Evolutionary conservation across 2,888 invertebrate species (phyloP), one percentile per base, ranked within the genome.

Genomic region (Drosophila paramelanica): DNA sequence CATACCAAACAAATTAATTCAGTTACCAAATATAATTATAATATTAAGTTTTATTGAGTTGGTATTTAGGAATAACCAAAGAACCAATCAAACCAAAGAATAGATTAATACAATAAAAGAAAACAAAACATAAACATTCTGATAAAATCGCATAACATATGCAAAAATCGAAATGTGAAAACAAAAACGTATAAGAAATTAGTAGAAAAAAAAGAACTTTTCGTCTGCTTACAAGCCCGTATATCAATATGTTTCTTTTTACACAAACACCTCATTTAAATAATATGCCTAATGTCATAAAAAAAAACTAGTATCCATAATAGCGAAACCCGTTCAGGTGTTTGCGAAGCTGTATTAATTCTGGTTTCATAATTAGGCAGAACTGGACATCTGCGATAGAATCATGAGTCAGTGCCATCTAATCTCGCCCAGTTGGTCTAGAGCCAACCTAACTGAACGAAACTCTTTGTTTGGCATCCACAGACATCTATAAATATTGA

Each of bases 351-450:
- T 25, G 11, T 10, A 47, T 47, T 10, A 25, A 61, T 36, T 66
- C 56, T 7, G 20, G 41, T 46, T 45, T 43, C 46, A 49, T 47
- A 71, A 58, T 51, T 43, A 49, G 50, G 27, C 27, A 45, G 27
- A 47, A 39, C 41, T 49, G n/a, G 17, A 59, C 23, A 51, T 31
- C 46, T 52, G 47, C 10, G 36, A 7, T 41, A 56, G 42, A 55
- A 69, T 51, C 51, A 56, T 69, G 59, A 70, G 39, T 70, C 71
- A 62, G 58, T 27, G 45, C n/a, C 42, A 51, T 46, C 17, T 49
- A 25, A 55, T 69, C 39, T 55, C 7, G 10, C 38, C 43, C n/a
- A 11, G n/a, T 27, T 20, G 20, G 5, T 13, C 42, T 23, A 17
- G 14, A n/a, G 42, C 33, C 27, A 20, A 23, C 8, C 49, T 7